Conservation (phyloP, 2,797 vertebrate species). For the Enteromius paludinosus region DNA sequence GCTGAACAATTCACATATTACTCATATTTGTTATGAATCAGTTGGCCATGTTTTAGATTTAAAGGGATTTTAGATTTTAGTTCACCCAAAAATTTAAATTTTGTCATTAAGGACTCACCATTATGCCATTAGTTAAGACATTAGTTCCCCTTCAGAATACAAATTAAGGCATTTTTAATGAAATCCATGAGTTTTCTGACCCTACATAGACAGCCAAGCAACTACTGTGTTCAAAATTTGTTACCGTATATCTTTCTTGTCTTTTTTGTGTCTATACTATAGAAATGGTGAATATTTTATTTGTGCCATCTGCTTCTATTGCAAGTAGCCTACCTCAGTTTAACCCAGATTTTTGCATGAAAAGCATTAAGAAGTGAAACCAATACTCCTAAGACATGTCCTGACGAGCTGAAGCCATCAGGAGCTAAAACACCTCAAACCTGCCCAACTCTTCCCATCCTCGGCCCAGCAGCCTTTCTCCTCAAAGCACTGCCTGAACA, state of each 20-base stretch:
- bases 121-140: background rate
- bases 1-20: background rate
- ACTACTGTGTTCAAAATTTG: background rate
- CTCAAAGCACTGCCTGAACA: slow-evolving; percentile 9
- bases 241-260: background rate
- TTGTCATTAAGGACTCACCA: background rate
- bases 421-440: slow-evolving; percentile 21
- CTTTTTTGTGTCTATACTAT: background rate
- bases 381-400: background rate
- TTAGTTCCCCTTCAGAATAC: background rate
- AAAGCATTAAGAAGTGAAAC: background rate
- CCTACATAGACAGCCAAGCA: background rate
- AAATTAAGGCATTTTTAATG: background rate
- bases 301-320: background rate
- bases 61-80: background rate
- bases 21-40: background rate
- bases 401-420: slow-evolving; percentile 7
- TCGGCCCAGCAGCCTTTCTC: background rate
- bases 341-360: background rate
- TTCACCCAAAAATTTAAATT: background rate
- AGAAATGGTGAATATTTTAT: background rate
- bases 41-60: background rate
- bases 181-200: background rate
- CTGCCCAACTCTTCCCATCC: background rate
- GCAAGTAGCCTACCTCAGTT: background rate